Percentiles rank a stretch among this genome's conserved stretches.
Evolutionary conservation across 2,888 invertebrate species (phyloP).

Genomic region (Pseudococcus longispinus): DNA sequence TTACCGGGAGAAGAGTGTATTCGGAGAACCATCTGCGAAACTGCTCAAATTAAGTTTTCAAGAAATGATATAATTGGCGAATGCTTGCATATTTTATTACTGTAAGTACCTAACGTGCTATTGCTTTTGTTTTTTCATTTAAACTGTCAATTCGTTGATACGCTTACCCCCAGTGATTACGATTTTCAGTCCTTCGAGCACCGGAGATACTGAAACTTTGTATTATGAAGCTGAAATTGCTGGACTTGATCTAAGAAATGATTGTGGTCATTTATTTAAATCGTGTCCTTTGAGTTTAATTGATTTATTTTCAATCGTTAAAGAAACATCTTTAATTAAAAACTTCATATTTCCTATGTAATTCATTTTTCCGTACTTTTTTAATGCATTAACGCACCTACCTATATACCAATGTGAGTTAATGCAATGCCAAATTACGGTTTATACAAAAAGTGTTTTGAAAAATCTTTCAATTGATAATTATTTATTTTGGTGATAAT

Average conservation of each 20-base stretch:
- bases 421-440: too few relatives aligned
- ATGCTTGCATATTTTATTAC: slow-evolving; percentile 77
- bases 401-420: too few relatives aligned
- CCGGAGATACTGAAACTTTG: slow-evolving; percentile 18
- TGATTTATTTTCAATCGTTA: slow-evolving; percentile 37
- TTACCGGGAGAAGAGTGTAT: slow-evolving; percentile 75
- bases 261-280: neutral
- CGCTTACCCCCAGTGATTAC: too few relatives aligned
- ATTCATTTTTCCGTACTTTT: too few relatives aligned
- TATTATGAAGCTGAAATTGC: slow-evolving; percentile 46
- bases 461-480: too few relatives aligned
- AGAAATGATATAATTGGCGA: slow-evolving; percentile 75
- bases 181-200: slow-evolving; percentile 43
- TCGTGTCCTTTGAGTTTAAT: slow-evolving; percentile 42
- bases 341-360: neutral
- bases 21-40: slow-evolving; percentile 78
- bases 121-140: neutral
- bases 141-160: neutral
- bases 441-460: too few relatives aligned
- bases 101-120: slow-evolving; percentile 66
- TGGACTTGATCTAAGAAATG: neutral
- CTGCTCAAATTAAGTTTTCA: slow-evolving; percentile 73
- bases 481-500: too few relatives aligned
- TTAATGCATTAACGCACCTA: too few relatives aligned
- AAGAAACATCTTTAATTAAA: neutral